phyloP scores from a whole-genome alignment of 1,140 invertebrate genomes.

The Laodelphax striatellus region DNA sequence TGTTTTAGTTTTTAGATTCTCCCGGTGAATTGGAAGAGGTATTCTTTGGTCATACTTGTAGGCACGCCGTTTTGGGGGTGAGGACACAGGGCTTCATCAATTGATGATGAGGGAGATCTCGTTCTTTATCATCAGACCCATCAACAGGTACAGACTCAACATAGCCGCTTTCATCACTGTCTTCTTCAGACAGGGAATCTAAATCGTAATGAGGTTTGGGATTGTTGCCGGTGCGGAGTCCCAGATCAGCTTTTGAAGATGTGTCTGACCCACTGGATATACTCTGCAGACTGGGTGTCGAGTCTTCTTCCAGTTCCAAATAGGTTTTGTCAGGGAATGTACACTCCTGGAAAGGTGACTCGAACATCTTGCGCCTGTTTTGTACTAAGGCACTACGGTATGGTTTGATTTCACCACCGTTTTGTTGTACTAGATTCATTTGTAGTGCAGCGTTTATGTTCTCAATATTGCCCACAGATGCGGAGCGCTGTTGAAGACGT shows the following conservation, averaged over 20 bases:
- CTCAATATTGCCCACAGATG: too few species aligned
- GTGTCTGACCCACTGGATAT: conserved; percentile 23
- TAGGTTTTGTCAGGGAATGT: conserved; percentile 5
- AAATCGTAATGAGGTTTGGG: conserved; percentile 15
- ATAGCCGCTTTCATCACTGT: conserved; percentile 25
- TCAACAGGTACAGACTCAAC: conserved; percentile 18
- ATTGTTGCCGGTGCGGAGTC: conserved; percentile 1
- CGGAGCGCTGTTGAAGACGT: neutral
- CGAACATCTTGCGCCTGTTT: conserved; percentile 19
- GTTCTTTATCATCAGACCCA: conserved; percentile 19
- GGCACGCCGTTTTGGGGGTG: conserved; percentile 16
- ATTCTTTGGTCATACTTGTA: conserved; percentile 11
- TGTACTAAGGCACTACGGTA: conserved; percentile 11
- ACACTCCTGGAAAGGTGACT: conserved; percentile 1
- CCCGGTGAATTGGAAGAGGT: neutral
- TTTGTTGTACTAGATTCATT: neutral
- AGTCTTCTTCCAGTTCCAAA: conserved; percentile 21
- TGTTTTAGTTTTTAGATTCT: too few species aligned
- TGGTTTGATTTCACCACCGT: neutral
- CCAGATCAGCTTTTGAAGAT: neutral
- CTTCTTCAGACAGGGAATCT: conserved; percentile 23
- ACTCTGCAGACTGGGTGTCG: conserved; percentile 25
- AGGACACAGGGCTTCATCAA: conserved; percentile 20
- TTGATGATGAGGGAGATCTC: conserved; percentile 22
- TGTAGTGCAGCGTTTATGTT: too few species aligned